Percentiles rank a stretch among this genome's conserved stretches.
These are phyloP conservation scores for Brachycybe producta DNA, from an alignment of 2,888 invertebrate genomes.

Conservation along the genomic window DNA sequence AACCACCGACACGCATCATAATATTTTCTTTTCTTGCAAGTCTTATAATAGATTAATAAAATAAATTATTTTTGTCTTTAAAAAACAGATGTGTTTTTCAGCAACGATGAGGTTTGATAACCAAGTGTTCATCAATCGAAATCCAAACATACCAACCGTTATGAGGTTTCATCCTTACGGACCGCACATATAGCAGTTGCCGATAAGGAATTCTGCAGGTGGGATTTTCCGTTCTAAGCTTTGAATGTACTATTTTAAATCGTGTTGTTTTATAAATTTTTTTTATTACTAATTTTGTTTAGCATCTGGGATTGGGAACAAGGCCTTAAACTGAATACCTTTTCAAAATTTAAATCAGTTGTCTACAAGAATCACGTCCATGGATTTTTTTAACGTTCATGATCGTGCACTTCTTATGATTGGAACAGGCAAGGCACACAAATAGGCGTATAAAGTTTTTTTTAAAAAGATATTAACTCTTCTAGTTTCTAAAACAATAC, in stretches of 20 bases:
- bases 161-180: conserved; percentile 82
- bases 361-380: conserved; percentile 54
- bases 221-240: conserved; percentile 18
- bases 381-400: conserved; percentile 78
- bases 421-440: conserved; percentile 48
- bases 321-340: conserved; percentile 52
- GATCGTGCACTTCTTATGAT: conserved; percentile 60
- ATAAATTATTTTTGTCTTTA: neutral
- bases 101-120: conserved; percentile 56
- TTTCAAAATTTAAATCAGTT: conserved; percentile 30
- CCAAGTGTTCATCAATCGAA: conserved; percentile 68
- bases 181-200: conserved; percentile 74
- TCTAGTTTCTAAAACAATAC: too few relatives aligned
- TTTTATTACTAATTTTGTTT: conserved; percentile 5
- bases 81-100: too few relatives aligned
- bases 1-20: too few relatives aligned
- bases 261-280: neutral
- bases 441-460: too few relatives aligned
- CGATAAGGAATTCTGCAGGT: conserved; percentile 70
- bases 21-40: too few relatives aligned
- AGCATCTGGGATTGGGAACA: conserved; percentile 75
- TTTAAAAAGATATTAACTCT: too few relatives aligned
- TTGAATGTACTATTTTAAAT: conserved; percentile 15
- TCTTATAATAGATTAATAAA: too few relatives aligned
- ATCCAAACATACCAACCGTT: conserved; percentile 60